Evolutionary conservation across 2,888 invertebrate species (phyloP).

Genomic region (Toxonevra muliebris): DNA sequence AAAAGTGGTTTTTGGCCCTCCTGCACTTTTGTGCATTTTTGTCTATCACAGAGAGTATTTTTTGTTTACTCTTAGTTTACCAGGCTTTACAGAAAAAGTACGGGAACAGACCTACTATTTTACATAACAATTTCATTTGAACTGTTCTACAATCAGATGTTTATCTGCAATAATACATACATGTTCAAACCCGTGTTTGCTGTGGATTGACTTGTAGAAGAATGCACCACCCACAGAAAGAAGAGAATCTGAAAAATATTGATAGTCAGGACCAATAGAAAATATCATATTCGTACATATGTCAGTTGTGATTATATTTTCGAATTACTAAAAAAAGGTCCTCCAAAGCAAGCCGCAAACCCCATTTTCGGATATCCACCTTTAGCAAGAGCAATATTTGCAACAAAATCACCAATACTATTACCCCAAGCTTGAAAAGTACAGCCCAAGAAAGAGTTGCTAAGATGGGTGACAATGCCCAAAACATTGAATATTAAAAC

Average conservation of each 20-base stretch:
- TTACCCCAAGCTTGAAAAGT: slow-evolving; percentile 75
- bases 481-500: slow-evolving; percentile 68
- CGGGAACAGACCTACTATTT: too few relatives aligned
- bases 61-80: too few relatives aligned
- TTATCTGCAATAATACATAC: slow-evolving; percentile 5
- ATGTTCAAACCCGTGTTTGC: slow-evolving; percentile 3
- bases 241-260: slow-evolving; percentile 34
- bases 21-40: too few relatives aligned
- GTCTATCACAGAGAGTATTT: too few relatives aligned
- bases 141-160: too few relatives aligned
- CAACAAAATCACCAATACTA: slow-evolving; percentile 67
- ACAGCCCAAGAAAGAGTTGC: slow-evolving; percentile 71
- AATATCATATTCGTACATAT: neutral
- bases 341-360: slow-evolving; percentile 74
- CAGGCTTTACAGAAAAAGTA: too few relatives aligned
- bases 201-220: slow-evolving; percentile 31
- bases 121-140: too few relatives aligned
- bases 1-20: too few relatives aligned
- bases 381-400: slow-evolving; percentile 70
- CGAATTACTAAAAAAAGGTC: slow-evolving; percentile 71
- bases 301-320: neutral
- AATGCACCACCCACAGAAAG: slow-evolving; percentile 38
- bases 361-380: slow-evolving; percentile 74
- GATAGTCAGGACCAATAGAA: neutral
- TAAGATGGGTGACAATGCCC: slow-evolving; percentile 69